These are phyloP conservation scores for Heterotilapia buettikoferi DNA, from an alignment of 2,113 vertebrate genomes.

Conservation along the genomic window DNA sequence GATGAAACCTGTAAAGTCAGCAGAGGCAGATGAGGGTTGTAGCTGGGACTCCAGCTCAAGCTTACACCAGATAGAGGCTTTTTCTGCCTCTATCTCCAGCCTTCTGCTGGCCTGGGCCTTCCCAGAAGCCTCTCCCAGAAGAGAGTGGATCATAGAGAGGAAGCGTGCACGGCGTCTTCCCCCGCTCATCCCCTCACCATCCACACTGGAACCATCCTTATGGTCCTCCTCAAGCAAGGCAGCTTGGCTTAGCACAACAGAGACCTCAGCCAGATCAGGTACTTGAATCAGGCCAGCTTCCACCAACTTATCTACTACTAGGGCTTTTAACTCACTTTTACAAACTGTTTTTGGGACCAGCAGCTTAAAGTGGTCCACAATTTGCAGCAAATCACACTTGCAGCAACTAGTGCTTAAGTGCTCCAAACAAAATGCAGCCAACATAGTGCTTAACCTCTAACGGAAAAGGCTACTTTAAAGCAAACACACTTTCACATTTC, in stretches of 20 bases:
- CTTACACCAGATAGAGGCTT: not conserved
- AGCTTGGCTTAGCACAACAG: not conserved
- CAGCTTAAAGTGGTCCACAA: not conserved
- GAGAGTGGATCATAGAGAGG: not conserved
- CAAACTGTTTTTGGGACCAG: not conserved
- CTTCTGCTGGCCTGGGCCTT: not conserved
- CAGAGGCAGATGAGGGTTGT: not conserved
- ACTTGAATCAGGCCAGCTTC: not conserved
- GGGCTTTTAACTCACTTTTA: not conserved
- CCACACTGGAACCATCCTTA: not conserved
- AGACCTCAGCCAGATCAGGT: not conserved
- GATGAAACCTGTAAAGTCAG: not conserved
- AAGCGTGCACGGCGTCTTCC: not conserved
- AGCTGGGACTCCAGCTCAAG: not conserved
- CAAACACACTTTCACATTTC: not conserved
- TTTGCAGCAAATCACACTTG: not conserved
- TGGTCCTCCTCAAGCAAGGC: not conserved
- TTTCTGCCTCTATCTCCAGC: not conserved
- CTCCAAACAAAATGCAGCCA: not conserved
- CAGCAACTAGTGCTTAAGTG: not conserved
- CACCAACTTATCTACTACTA: not conserved
- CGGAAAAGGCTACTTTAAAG: not conserved
- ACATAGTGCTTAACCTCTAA: not conserved
- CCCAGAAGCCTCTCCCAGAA: not conserved
- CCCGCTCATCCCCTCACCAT: not conserved